Base-by-base conservation (phyloP, 2,113 vertebrate genomes). In the Nyctibius bracteatus region DNA sequence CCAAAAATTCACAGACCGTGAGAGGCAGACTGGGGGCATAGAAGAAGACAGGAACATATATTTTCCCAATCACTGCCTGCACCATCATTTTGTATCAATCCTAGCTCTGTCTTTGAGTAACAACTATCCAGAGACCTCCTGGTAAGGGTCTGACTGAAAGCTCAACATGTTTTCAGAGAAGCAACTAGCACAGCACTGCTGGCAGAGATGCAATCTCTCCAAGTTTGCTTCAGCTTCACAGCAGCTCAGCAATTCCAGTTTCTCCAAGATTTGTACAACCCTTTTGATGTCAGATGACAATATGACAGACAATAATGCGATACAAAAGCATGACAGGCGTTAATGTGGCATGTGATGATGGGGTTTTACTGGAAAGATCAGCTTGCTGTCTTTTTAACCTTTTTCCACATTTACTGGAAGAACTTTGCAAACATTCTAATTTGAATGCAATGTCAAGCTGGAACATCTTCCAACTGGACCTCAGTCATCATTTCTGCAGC, bases 391-490 rank as follows among this genome's bases (percentile, higher is more conserved):
- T 92, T 81, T 86, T 67, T 77, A 94, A 87, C 54, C 46, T 80
- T 88, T 59, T 82, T 91, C 70, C 80, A 79, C 43, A 61, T 87
- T 94, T 95, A 90, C 88, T 89, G 94, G 74, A 92, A 95, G 55
- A 95, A 65, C 35, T 90, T 68, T 85, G 62, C 65, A 77, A 77
- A 81, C 90, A 81, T 85, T 96, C 65, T 96, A 82, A 94, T 87
- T 81, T 78, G 54, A 89, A 97, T 96, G 81, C 43, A 81, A 92
- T 80, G 87, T 95, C 78, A 95, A 63, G 61, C 68, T 86, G 86
- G 71, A 96, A 79, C 35, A 37, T 88, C 68, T 96, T 96, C 96
- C 86, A 92, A 13, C 73, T 72, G 95, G 91, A 95, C 28, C 51
- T 88, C 92, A 65, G 63, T 95, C 92, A 78, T 85, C 68, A 30